Base-by-base conservation (phyloP, 1,140 invertebrate genomes). In the Microplitis mediator region DNA sequence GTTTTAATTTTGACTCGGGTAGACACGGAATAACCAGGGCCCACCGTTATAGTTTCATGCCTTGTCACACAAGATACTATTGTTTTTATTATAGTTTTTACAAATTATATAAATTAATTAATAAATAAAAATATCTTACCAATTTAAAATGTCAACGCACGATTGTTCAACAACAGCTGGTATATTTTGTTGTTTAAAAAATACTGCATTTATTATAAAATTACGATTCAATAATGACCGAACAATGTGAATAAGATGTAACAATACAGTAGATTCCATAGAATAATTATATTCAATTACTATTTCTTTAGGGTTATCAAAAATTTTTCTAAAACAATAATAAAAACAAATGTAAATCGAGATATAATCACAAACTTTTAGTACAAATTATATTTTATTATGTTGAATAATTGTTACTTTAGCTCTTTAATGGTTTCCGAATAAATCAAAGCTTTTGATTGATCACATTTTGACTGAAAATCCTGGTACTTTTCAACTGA, bases 211-310 rank as follows among this genome's bases (percentile, higher is more conserved):
- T 4, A 78, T 73, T 73, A 62, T 77, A 0, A 4, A 6, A 13
- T 36, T 13, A 13, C n/a, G 11, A 31, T 60, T 74, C 31, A 74
- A 50, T 52, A 60, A 67, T 72, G 69, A 71, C 35, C 77, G 75
- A 3, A 73, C 75, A 34, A 81, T 56, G 34, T 79, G 76, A 4
- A 73, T 74, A 3, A 80, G 67, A 65, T 84, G 80, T 23, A 81
- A 23, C 4, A 84, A 34, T 5, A 79, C 63, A 3, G 77, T 72
- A 0, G 81, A 80, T 67, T 81, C 80, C 1, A 75, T 60, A 35
- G 62, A 76, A 1, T 75, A 78, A 52, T 84, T 78, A 13, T 82
- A 69, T 63, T 66, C 76, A 74, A 85, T 72, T 35, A 70, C 67
- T 5, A 83, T 74, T 14, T 75, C 68, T 31, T 80, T 72, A 0